A percentile compares a stretch with the other conserved stretches of the same genome.
Evolutionary conservation across 2,113 vertebrate genomes (phyloP).

Genomic region (Ammospiza nelsoni): DNA sequence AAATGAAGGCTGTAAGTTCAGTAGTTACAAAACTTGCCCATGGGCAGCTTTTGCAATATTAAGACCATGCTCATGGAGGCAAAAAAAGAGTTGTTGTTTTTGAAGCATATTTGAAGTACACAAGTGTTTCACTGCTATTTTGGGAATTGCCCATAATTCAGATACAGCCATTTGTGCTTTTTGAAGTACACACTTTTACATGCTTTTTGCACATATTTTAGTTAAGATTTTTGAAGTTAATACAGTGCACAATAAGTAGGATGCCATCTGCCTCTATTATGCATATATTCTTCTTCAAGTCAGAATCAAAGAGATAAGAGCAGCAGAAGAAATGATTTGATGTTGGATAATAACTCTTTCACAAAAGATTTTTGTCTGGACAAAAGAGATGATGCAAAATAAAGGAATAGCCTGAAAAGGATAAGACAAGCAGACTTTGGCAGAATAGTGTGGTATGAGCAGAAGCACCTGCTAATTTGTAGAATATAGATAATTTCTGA

Average conservation of each 20-base stretch:
- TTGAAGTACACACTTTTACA: background rate
- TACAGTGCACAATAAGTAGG: background rate
- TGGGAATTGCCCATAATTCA: background rate
- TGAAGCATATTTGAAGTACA: background rate
- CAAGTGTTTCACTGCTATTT: background rate
- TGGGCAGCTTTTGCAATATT: background rate
- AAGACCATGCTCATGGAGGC: background rate
- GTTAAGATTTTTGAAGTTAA: background rate
- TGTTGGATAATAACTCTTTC: background rate
- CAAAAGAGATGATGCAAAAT: background rate
- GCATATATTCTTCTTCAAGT: background rate
- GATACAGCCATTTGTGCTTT: background rate
- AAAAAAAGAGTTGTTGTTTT: background rate
- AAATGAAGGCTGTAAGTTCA: background rate
- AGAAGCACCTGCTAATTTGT: background rate
- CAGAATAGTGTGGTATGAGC: background rate
- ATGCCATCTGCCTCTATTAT: conserved; percentile 14
- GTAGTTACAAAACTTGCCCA: background rate
- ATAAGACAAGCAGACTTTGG: background rate
- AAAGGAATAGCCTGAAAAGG: background rate
- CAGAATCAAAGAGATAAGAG: conserved; percentile 5
- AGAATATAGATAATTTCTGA: background rate
- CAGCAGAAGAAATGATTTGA: conserved; percentile 42
- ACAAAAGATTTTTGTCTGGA: background rate
- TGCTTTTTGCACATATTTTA: background rate